Base-by-base conservation (phyloP, 2,797 vertebrate genomes). In the Schizothorax lantsangensis region DNA sequence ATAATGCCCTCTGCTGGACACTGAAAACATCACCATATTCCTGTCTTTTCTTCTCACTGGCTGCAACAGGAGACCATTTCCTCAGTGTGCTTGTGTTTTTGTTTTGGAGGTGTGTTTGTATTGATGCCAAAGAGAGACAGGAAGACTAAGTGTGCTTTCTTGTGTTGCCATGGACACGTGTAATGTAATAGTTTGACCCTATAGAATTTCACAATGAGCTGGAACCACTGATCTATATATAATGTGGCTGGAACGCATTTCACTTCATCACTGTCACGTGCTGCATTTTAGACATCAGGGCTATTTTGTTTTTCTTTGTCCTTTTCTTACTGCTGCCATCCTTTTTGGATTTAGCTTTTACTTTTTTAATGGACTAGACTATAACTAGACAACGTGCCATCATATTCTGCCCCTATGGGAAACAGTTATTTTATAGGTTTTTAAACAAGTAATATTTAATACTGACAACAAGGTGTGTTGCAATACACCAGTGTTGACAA, bases 1-100 rank as follows among this genome's bases (percentile, higher is more conserved):
- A 85, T 79, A 69, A 5, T 15, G n/a, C 75, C 84, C 84, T 79
- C 84, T 79, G 64, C 49, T 85, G 84, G 75, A 45, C 23, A 36
- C 36, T 14, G 2, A 33, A 71, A 45, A 23, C n/a, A 85, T 54
- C 47, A 40, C 3, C 21, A 68, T 6, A 21, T 45, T 69, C 43
- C 2, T 21, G 3, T 26, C n/a, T 43, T 43, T 43, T 36, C 2
- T 33, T 52, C 30, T 54, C 19, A 26, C 78, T 43, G 57, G 14
- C 9, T 43, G 19, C 14, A 17, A 59, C 7, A 66, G 15, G 43
- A 64, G 78, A 49, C 17, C 6, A 26, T 30, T 43, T 68, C 43
- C 6, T 66, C 43, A 49, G 62, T 6, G 6, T 33, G 26, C n/a
- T 23, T 45, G 38, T 47, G 52, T 30, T 83, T 84, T 62, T 73